phyloP scores from a whole-genome alignment of 2,797 vertebrate genomes.

The Enteromius fasciolatus region DNA sequence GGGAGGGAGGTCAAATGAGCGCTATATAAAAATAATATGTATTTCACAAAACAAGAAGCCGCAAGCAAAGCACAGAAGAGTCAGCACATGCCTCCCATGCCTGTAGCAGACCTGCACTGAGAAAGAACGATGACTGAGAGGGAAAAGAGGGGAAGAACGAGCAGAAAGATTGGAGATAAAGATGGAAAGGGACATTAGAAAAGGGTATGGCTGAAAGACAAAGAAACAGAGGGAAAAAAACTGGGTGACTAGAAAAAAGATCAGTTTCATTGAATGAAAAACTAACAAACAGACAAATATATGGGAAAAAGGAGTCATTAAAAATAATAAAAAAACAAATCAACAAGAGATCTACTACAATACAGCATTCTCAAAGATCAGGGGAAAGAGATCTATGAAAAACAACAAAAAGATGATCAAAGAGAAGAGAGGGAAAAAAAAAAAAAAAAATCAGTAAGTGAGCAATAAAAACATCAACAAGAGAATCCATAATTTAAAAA shows the following conservation, averaged over 20 bases:
- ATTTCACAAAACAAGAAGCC: conserved; percentile 65
- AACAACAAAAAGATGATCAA: neutral
- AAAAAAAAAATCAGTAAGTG: neutral
- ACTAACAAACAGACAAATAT: no score
- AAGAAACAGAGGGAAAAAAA: neutral
- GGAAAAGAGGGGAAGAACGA: conserved; percentile 62
- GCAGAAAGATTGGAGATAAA: conserved; percentile 70
- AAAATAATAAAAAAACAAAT: no score
- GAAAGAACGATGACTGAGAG: conserved; percentile 56
- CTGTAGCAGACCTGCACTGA: conserved; percentile 89
- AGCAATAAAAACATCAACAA: neutral
- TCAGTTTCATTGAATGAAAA: neutral
- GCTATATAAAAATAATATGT: conserved; percentile 8
- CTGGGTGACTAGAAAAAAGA: neutral
- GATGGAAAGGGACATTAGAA: neutral
- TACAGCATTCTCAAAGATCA: no score
- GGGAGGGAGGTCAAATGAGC: conserved; percentile 58
- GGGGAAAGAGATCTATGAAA: no score
- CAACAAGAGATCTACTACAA: no score
- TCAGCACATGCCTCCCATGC: conserved; percentile 96
- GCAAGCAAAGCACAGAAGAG: conserved; percentile 77
- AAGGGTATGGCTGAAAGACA: neutral
- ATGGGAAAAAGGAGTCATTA: no score
- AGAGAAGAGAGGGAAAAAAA: neutral
- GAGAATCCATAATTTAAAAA: neutral